These are phyloP conservation scores for Wasmannia auropunctata DNA, from an alignment of 1,140 invertebrate species.

Conservation along the genomic window DNA sequence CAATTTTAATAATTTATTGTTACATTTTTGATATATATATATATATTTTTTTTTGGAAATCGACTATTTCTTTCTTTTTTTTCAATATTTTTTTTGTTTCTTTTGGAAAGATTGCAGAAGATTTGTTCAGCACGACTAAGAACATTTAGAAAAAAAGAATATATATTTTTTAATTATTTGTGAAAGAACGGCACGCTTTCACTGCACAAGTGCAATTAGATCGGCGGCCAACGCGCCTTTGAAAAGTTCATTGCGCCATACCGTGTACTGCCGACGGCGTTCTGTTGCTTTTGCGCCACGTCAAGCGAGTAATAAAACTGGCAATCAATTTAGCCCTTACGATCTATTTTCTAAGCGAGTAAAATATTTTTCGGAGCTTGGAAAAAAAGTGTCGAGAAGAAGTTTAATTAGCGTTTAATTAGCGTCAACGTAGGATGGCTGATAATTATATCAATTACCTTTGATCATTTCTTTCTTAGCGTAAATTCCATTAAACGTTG, in stretches of 20 bases:
- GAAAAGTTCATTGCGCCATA: conserved; percentile 45
- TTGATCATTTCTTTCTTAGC: not conserved
- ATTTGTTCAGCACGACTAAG: not conserved
- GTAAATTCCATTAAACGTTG: not conserved
- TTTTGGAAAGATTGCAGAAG: not conserved
- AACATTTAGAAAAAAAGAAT: not conserved
- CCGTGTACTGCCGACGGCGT: too few relatives aligned
- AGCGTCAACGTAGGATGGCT: not conserved
- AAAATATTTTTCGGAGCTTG: not conserved
- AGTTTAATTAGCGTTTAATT: conserved; percentile 14
- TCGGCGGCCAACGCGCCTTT: conserved; percentile 60
- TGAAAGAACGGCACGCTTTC: conserved; percentile 30
- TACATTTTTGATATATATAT: not conserved
- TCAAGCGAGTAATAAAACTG: conserved; percentile 30
- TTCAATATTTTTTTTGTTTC: not conserved
- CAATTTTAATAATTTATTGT: not conserved
- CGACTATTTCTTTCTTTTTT: not conserved
- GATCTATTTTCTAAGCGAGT: conserved; percentile 4
- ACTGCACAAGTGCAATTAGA: conserved; percentile 63
- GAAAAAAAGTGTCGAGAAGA: not conserved
- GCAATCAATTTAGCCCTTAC: not conserved
- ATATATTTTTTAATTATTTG: conserved; percentile 66
- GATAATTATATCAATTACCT: not conserved
- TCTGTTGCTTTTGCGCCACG: conserved; percentile 16
- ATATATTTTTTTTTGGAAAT: not conserved